Conservation (phyloP, 1,140 invertebrate species). For the Drosophila repletoides region DNA sequence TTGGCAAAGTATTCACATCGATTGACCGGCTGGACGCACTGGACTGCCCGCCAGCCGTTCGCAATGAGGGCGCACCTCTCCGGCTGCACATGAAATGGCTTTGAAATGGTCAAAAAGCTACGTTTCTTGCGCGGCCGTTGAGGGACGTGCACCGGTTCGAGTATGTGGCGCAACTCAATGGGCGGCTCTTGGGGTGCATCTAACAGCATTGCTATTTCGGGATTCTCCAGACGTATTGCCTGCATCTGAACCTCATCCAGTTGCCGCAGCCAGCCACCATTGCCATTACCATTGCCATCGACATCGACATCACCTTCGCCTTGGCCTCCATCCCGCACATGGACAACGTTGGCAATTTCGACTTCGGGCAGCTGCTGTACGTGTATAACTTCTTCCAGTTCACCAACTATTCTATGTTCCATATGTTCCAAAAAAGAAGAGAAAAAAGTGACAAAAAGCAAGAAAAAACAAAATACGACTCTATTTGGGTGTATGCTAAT, state of each 20-base stretch:
- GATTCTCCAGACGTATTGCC: slow-evolving; percentile 18
- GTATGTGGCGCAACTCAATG: slow-evolving; percentile 20
- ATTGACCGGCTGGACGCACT: slow-evolving; percentile 28
- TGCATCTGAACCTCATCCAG: slow-evolving; percentile 20
- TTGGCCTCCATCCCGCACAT: slow-evolving; percentile 12
- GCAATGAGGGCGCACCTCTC: slow-evolving; percentile 40
- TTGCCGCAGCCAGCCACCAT: slow-evolving; percentile 6
- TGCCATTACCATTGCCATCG: slow-evolving; percentile 6
- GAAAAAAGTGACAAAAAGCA: not conserved
- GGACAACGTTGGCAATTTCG: slow-evolving; percentile 10
- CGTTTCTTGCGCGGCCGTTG: slow-evolving; percentile 48
- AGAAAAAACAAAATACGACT: not conserved
- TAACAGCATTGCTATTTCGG: slow-evolving; percentile 32
- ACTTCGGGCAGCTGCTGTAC: slow-evolving; percentile 11
- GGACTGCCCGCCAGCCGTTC: slow-evolving; percentile 37
- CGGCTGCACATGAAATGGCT: slow-evolving; percentile 31
- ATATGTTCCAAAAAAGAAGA: too few relatives aligned
- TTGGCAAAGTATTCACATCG: slow-evolving; percentile 54
- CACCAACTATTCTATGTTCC: slow-evolving; percentile 3
- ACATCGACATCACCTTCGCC: slow-evolving; percentile 4
- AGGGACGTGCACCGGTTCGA: not conserved
- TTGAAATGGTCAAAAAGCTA: slow-evolving; percentile 48
- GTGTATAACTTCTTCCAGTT: slow-evolving; percentile 22
- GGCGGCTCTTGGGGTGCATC: slow-evolving; percentile 59
- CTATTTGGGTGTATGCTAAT: not conserved